phyloP scores from a whole-genome alignment of 2,888 invertebrate genomes.

The Tiliacea aurago region DNA sequence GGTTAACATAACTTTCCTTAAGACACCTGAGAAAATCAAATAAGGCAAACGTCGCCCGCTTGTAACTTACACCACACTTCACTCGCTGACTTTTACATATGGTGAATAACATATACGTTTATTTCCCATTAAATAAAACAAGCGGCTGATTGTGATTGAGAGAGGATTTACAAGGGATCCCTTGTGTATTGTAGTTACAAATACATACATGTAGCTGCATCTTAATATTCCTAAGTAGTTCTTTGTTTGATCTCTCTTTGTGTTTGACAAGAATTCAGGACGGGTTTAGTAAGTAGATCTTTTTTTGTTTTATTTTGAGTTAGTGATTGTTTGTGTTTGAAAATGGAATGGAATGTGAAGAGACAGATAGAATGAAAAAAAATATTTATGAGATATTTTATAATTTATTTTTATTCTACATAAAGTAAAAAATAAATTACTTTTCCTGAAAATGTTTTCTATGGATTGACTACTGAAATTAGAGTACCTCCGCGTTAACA shows the following conservation, averaged over 20 bases:
- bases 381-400: too few species aligned
- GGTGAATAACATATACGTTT: constrained; percentile 70
- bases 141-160: constrained; percentile 71
- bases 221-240: constrained; percentile 51
- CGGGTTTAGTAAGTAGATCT: neutral
- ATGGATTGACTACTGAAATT: too few species aligned
- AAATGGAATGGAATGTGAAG: neutral
- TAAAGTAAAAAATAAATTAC: too few species aligned
- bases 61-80: constrained; percentile 41
- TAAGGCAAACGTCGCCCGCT: too few species aligned
- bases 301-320: constrained; percentile 23
- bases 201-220: constrained; percentile 34
- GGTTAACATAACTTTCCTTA: neutral
- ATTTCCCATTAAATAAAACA: constrained; percentile 70
- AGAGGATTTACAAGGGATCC: constrained; percentile 45
- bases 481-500: too few species aligned
- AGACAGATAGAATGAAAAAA: too few species aligned
- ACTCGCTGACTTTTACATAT: constrained; percentile 69
- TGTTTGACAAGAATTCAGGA: neutral
- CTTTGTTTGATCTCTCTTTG: constrained; percentile 45
- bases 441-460: too few species aligned
- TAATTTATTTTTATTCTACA: too few species aligned
- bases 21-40: neutral
- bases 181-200: constrained; percentile 14
- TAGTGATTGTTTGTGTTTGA: neutral